phyloP scores from a whole-genome alignment of 1,140 invertebrate genomes.

The Archegozetes longisetosus region DNA sequence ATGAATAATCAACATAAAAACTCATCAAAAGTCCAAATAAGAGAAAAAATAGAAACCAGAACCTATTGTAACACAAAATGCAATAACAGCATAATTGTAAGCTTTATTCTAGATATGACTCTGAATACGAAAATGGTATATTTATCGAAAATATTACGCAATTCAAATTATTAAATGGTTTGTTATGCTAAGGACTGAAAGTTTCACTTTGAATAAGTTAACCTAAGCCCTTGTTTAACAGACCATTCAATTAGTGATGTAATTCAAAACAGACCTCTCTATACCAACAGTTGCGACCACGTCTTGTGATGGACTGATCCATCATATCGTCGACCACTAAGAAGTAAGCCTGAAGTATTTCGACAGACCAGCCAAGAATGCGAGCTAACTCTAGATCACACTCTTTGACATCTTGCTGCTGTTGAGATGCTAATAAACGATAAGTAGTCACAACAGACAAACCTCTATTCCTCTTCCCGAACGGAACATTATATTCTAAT shows the following conservation, averaged over 20 bases:
- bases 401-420: conserved; percentile 30
- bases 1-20: background rate
- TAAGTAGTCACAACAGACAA: conserved; percentile 59
- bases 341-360: conserved; percentile 75
- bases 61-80: too few species aligned
- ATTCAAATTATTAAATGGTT: too few species aligned
- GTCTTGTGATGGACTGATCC: conserved; percentile 59
- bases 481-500: conserved; percentile 35
- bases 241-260: background rate
- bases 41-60: too few species aligned
- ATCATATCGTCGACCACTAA: conserved; percentile 79
- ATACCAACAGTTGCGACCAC: conserved; percentile 81
- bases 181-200: too few species aligned
- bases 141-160: too few species aligned
- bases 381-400: conserved; percentile 40
- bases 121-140: too few species aligned
- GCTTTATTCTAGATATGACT: too few species aligned
- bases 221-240: too few species aligned
- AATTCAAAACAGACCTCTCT: conserved; percentile 25
- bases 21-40: too few species aligned
- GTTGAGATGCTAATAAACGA: conserved; percentile 52
- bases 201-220: too few species aligned
- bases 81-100: too few species aligned
- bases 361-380: conserved; percentile 81
- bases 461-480: conserved; percentile 47